These are phyloP conservation scores for Eulemur macaco DNA, from an alignment of 2,113 vertebrate genomes.

Conservation along the genomic window DNA sequence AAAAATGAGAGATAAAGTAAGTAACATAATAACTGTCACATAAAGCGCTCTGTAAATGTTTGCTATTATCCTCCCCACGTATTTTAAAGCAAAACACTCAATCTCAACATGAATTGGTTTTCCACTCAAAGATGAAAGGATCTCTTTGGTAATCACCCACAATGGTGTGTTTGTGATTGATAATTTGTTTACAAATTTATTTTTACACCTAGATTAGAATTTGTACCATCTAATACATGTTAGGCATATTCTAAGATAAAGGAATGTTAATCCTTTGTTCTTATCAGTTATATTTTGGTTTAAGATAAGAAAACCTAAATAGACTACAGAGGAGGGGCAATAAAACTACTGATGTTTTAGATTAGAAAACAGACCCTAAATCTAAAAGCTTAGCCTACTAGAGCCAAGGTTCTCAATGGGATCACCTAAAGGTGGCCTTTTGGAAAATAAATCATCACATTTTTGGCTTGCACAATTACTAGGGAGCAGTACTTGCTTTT, in stretches of 20 bases:
- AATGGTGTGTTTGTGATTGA: neutral
- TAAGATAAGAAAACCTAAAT: neutral
- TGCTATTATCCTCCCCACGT: neutral
- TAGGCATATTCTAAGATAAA: neutral
- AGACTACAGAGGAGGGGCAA: neutral
- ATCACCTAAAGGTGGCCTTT: neutral
- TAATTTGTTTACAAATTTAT: neutral
- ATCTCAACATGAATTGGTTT: neutral
- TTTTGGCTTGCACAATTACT: neutral
- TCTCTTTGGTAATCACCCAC: neutral
- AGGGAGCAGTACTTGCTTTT: neutral
- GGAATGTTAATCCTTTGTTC: neutral
- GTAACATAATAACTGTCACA: neutral
- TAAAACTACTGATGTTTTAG: neutral
- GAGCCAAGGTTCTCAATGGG: neutral
- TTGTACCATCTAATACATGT: neutral
- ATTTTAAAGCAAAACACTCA: slow-evolving; percentile 11
- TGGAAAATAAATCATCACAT: neutral
- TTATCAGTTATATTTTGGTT: neutral
- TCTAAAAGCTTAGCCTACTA: neutral
- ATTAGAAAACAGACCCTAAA: neutral
- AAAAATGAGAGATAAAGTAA: neutral
- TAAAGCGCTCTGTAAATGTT: neutral
- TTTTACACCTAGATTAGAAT: neutral
- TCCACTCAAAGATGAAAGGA: neutral